A percentile compares a stretch with the other conserved stretches of the same genome.
phyloP scores from a whole-genome alignment of 2,113 vertebrate genomes.

The Oryzias celebensis region DNA sequence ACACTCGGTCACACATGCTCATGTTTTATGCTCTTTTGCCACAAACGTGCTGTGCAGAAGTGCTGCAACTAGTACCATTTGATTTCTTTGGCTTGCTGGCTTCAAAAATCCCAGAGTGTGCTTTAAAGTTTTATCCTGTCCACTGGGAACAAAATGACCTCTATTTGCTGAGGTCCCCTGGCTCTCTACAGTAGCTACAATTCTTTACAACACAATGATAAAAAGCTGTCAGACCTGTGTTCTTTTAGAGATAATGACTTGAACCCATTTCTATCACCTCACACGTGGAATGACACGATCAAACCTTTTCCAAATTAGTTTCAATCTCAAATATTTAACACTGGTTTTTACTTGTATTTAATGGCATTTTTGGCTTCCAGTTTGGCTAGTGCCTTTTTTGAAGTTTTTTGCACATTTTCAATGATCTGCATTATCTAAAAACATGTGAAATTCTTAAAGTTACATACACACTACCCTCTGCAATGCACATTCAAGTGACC shows the following conservation, averaged over 20 bases:
- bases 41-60: not conserved
- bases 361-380: too few species aligned
- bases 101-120: conserved; percentile 42
- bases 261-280: conserved; percentile 16
- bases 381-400: too few species aligned
- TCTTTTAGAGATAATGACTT: conserved; percentile 19
- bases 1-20: not conserved
- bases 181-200: conserved; percentile 31
- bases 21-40: not conserved
- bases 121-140: conserved; percentile 37
- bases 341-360: too few species aligned
- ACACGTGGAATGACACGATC: conserved; percentile 1
- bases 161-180: conserved; percentile 59
- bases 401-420: too few species aligned
- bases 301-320: not conserved
- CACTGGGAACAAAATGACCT: conserved; percentile 54
- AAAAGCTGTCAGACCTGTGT: conserved; percentile 22
- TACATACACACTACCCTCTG: too few species aligned
- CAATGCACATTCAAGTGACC: too few species aligned
- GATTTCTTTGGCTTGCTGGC: conserved; percentile 17
- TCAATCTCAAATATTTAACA: not conserved
- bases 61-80: conserved; percentile 26
- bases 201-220: conserved; percentile 43
- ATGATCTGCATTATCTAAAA: too few species aligned
- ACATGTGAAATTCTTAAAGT: too few species aligned